phyloP scores from a whole-genome alignment of 2,888 invertebrate genomes.

The Scaptomyza polygonia region DNA sequence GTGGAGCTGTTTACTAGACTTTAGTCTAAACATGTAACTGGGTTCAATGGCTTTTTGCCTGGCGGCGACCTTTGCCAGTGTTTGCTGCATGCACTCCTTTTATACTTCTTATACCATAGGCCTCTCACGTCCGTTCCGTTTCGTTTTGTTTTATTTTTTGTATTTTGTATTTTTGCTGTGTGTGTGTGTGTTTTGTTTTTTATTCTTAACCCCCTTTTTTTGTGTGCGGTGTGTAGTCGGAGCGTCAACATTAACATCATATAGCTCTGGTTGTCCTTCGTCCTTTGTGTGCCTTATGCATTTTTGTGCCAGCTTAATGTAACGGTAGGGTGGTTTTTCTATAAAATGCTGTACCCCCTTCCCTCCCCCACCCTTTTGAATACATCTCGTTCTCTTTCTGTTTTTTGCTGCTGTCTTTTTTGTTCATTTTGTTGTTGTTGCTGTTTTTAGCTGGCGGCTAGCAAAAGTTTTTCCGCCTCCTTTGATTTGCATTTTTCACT shows the following conservation, averaged over 20 bases:
- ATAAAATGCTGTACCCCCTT: constrained; percentile 28
- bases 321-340: constrained; percentile 50
- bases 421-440: constrained; percentile 42
- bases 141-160: not conserved
- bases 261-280: constrained; percentile 31
- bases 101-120: constrained; percentile 22
- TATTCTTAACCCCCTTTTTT: constrained; percentile 37
- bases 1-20: constrained; percentile 18
- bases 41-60: constrained; percentile 56
- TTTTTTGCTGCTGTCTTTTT: constrained; percentile 17
- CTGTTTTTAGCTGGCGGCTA: constrained; percentile 33
- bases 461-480: constrained; percentile 39
- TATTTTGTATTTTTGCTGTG: constrained; percentile 7
- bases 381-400: not conserved
- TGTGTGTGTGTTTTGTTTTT: not conserved
- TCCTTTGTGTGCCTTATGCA: constrained; percentile 50
- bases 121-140: constrained; percentile 29
- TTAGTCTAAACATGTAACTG: constrained; percentile 41
- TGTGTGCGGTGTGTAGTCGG: constrained; percentile 34
- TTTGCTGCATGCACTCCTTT: constrained; percentile 19
- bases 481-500: constrained; percentile 62
- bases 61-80: constrained; percentile 49
- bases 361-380: not conserved
- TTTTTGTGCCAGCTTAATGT: constrained; percentile 27
- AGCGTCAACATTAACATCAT: constrained; percentile 55